phyloP scores from a whole-genome alignment of 2,888 invertebrate genomes.

The Mythimna impura region DNA sequence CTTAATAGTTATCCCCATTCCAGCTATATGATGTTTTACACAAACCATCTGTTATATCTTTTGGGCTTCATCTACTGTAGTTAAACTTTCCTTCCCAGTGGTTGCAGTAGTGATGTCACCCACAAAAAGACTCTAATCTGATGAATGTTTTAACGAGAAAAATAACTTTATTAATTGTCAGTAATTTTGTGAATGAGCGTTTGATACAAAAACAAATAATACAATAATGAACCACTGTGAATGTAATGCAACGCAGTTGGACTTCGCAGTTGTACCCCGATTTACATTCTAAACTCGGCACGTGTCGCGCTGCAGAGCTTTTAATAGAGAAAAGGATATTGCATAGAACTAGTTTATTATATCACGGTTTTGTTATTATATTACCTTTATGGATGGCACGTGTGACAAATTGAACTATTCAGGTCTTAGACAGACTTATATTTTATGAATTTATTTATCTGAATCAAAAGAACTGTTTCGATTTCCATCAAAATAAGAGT shows the following conservation, averaged over 20 bases:
- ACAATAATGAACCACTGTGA: background rate
- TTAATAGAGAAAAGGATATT: background rate
- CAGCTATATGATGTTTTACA: too few species aligned
- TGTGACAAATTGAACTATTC: background rate
- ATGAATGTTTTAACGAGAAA: background rate
- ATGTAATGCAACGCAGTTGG: background rate
- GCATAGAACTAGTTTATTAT: background rate
- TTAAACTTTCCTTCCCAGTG: too few species aligned
- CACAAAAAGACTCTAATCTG: background rate
- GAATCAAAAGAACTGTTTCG: background rate
- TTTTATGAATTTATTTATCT: background rate
- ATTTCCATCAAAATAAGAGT: background rate
- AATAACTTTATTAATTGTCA: background rate
- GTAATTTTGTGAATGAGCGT: background rate
- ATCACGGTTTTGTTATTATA: background rate
- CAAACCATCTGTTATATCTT: too few species aligned
- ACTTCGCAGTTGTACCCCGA: background rate
- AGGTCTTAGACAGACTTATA: background rate
- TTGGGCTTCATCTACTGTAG: too few species aligned
- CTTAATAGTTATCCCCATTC: too few species aligned
- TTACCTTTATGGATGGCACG: background rate
- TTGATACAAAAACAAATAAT: background rate
- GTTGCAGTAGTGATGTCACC: too few species aligned
- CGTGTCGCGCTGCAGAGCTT: background rate
- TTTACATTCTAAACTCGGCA: background rate